A percentile compares a stretch with the other conserved stretches of the same genome.
Conservation (phyloP, 2,113 vertebrate genomes). For the Mus pahari region DNA sequence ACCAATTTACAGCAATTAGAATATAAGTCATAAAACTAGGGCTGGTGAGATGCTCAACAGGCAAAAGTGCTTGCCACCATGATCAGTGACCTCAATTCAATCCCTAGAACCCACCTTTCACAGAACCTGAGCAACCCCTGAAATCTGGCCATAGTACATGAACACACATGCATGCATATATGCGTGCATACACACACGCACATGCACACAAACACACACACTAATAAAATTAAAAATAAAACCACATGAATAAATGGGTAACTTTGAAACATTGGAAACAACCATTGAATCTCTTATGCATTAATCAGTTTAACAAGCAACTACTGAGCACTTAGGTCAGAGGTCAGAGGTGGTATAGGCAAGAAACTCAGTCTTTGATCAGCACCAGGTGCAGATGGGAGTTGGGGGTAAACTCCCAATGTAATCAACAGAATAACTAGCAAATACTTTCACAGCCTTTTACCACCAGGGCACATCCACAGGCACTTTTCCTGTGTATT, state of each 20-base stretch:
- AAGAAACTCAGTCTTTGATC: background rate
- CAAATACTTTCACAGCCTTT: background rate
- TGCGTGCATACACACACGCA: too few species aligned
- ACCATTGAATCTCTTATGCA: background rate
- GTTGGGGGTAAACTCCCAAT: background rate
- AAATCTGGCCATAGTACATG: background rate
- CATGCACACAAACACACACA: background rate
- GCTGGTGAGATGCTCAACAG: background rate
- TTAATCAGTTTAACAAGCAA: background rate
- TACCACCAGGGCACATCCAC: fast-evolving
- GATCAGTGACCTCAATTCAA: background rate
- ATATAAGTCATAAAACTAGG: background rate
- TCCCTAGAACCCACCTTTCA: background rate
- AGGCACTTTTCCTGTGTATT: background rate
- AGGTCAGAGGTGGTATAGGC: background rate
- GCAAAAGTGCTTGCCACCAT: background rate
- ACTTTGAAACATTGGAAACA: slow-evolving; percentile 3
- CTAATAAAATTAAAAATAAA: background rate
- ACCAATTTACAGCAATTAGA: background rate
- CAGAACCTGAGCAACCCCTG: background rate
- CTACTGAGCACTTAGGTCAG: background rate
- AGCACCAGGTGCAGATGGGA: background rate
- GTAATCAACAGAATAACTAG: background rate
- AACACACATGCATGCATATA: background rate
- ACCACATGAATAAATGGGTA: background rate